Base-by-base conservation (phyloP, 92 coral and sea anemone species). In the Micromussa lordhowensis region DNA sequence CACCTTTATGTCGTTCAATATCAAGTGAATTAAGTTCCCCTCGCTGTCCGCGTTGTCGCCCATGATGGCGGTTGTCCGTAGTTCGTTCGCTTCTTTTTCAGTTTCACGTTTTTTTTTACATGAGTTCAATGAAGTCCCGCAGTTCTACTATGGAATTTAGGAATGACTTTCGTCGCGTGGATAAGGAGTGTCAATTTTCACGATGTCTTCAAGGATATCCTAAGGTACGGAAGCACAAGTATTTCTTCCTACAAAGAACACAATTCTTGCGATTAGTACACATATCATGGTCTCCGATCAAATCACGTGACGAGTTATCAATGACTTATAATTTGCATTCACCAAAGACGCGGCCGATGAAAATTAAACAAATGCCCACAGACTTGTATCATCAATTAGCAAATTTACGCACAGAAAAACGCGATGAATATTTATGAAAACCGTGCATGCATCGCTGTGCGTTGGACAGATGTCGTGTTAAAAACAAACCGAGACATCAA, bases 1-100 rank as follows among this genome's bases (percentile, higher is more conserved):
- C 89, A 98, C 99, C 99, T 98, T 98, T 54, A 98, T 87, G 88
- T 98, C 99, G 92, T 98, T 98, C 75, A 98, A 91, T 57, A 98
- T 96, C 81, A 87, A 94, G 69, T 98, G 99, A 84, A 96, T 96
- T 71, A 98, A 88, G 86, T 96, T 98, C 44, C 98, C 97, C 78
- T 98, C 99, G 77, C 93, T 87, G 44, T 87, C 90, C 73, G 90
- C 90, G 86, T 72, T 87, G 79, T 87, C 90, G 59, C 90, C 90
- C 90, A 87, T 87, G 10, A 54, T 79, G 79, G 72, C 80, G 90
- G 76, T 68, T 40, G 68, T 14, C 44, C 19, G 76, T 29, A 59
- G 76, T 66, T 54, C 32, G 44, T 75, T 68, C 40, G 31, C 34
- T 61, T 54, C 48, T n/a, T 7, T 68, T 55, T 59, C 58, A 55